phyloP scores from a whole-genome alignment of 1,140 invertebrate genomes.

The Pseudomyrmex sp. region DNA sequence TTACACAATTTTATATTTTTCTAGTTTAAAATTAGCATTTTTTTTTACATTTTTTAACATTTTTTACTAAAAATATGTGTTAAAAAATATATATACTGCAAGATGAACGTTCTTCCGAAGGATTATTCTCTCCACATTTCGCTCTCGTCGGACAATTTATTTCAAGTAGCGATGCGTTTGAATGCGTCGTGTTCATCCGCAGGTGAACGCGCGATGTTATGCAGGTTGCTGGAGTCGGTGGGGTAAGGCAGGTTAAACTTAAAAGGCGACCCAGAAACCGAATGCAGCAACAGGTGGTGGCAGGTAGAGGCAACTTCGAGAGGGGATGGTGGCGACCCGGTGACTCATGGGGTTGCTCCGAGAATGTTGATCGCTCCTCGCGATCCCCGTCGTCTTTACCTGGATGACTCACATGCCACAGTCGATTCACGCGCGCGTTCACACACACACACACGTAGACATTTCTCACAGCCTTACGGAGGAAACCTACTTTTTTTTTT shows the following conservation, averaged over 20 bases:
- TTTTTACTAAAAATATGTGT: too few species aligned
- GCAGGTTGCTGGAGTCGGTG: slow-evolving; percentile 15
- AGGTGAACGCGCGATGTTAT: too few species aligned
- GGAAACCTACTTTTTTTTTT: slow-evolving; percentile 59
- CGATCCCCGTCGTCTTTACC: slow-evolving; percentile 64
- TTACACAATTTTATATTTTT: neutral
- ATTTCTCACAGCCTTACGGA: slow-evolving; percentile 43
- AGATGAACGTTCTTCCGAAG: neutral
- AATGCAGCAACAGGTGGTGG: slow-evolving; percentile 79
- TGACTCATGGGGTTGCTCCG: slow-evolving; percentile 79
- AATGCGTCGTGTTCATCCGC: neutral
- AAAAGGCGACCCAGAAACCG: slow-evolving; percentile 70
- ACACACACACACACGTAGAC: too few species aligned
- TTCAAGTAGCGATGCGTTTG: neutral
- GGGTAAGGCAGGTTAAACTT: slow-evolving; percentile 32
- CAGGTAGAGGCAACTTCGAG: slow-evolving; percentile 70
- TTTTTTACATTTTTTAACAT: neutral
- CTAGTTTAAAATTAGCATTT: neutral
- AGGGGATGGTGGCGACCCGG: slow-evolving; percentile 76
- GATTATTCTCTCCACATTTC: neutral
- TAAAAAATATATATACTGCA: too few species aligned
- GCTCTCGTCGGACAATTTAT: neutral
- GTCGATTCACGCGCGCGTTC: slow-evolving; percentile 25
- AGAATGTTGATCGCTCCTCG: slow-evolving; percentile 74
- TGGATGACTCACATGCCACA: slow-evolving; percentile 69